These are phyloP conservation scores for Spodoptera frugiperda DNA, from an alignment of 1,140 invertebrate genomes.

Conservation along the genomic window DNA sequence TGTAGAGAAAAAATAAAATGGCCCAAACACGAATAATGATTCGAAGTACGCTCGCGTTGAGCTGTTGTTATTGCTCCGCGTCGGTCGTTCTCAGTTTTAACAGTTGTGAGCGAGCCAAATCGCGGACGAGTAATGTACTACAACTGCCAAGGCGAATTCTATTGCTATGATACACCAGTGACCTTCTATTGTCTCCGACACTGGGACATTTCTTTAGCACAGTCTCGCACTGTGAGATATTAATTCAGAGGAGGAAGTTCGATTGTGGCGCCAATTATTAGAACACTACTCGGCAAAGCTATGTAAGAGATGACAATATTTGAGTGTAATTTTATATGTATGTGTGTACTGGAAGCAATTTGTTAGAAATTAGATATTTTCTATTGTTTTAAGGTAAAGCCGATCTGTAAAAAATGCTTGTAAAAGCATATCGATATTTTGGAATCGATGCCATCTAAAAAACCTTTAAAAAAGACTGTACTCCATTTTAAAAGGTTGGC, in stretches of 20 bases:
- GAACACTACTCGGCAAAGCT: too few species aligned
- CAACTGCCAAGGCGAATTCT: slow-evolving; percentile 76
- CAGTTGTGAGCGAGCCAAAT: slow-evolving; percentile 73
- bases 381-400: too few species aligned
- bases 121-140: slow-evolving; percentile 61
- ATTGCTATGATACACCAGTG: slow-evolving; percentile 72
- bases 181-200: slow-evolving; percentile 75
- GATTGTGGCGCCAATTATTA: too few species aligned
- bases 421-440: too few species aligned
- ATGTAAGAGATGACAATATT: too few species aligned
- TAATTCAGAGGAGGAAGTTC: too few species aligned
- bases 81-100: slow-evolving; percentile 52
- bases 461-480: too few species aligned
- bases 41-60: slow-evolving; percentile 42
- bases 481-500: too few species aligned
- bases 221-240: slow-evolving; percentile 1
- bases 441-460: too few species aligned
- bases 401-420: not conserved
- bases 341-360: too few species aligned
- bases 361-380: too few species aligned
- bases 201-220: slow-evolving; percentile 65
- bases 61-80: slow-evolving; percentile 43
- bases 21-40: slow-evolving; percentile 42
- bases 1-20: slow-evolving; percentile 25
- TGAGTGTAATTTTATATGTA: too few species aligned